Evolutionary conservation across 2,113 vertebrate genomes (phyloP).

Genomic region (Dendrocopos noguchii): DNA sequence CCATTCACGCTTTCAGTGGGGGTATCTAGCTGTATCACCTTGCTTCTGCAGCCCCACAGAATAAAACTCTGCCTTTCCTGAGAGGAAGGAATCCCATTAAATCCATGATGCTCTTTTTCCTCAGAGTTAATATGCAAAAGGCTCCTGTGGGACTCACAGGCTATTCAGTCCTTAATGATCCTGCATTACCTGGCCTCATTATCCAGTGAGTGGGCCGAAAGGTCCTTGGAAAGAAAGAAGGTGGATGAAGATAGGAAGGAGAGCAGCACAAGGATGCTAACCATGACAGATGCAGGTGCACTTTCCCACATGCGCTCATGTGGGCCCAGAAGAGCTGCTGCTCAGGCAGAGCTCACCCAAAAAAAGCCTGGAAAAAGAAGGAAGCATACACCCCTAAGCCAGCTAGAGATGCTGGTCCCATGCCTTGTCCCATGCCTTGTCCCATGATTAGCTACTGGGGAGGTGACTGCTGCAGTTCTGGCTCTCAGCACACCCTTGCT

Average conservation of each 20-base stretch:
- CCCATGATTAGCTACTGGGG: background rate
- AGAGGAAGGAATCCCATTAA: background rate
- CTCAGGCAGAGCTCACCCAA: rapidly evolving
- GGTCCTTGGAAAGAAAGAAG: background rate
- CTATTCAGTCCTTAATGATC: background rate
- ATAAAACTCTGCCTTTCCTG: background rate
- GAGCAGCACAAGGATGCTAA: background rate
- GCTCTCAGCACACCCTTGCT: background rate
- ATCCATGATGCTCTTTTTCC: rapidly evolving
- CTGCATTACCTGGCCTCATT: background rate
- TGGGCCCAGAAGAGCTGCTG: rapidly evolving
- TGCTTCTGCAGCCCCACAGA: background rate
- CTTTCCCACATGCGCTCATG: rapidly evolving
- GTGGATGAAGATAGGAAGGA: background rate
- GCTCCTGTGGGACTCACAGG: background rate
- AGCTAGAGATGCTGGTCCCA: background rate
- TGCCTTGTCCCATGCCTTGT: background rate
- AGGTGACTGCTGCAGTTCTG: background rate
- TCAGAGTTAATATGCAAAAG: background rate
- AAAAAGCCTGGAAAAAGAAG: background rate
- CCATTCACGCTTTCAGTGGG: background rate
- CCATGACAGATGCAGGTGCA: rapidly evolving
- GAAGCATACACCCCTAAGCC: background rate
- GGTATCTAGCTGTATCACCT: background rate
- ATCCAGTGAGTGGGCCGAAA: background rate